These are phyloP conservation scores for Aythya fuligula DNA, from an alignment of 2,797 vertebrate genomes.

Conservation along the genomic window DNA sequence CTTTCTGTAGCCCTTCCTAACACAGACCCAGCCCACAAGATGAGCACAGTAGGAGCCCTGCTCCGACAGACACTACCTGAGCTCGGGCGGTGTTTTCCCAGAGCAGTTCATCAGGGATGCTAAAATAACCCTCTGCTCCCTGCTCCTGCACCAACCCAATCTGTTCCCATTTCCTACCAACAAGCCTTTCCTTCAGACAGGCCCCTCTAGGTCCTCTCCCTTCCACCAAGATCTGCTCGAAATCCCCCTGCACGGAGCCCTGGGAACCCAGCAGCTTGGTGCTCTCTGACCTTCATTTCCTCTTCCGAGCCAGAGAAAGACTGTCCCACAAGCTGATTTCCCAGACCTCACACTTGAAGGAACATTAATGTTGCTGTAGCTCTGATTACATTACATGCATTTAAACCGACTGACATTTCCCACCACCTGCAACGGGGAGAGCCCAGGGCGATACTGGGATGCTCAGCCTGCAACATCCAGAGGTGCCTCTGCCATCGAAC, in stretches of 20 bases:
- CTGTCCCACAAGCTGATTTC: neutral
- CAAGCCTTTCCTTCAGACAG: neutral
- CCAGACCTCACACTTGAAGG: neutral
- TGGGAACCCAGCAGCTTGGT: neutral
- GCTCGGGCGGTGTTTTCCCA: neutral
- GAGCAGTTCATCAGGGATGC: neutral
- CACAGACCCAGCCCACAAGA: neutral
- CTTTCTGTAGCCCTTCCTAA: neutral
- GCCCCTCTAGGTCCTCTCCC: neutral
- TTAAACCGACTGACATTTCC: neutral
- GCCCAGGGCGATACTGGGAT: rapidly evolving
- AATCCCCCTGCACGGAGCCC: neutral
- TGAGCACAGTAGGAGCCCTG: neutral
- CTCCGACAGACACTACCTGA: neutral
- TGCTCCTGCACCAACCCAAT: neutral
- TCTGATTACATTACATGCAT: neutral
- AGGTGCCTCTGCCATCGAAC: neutral
- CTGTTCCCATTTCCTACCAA: neutral
- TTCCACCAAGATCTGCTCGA: neutral
- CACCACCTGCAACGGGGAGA: rapidly evolving
- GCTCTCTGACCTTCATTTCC: neutral
- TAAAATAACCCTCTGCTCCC: neutral
- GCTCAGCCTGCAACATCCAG: neutral
- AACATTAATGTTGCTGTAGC: neutral
- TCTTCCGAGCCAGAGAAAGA: neutral